phyloP scores from a whole-genome alignment of 2,797 vertebrate genomes.

The Lutjanus campechanus region DNA sequence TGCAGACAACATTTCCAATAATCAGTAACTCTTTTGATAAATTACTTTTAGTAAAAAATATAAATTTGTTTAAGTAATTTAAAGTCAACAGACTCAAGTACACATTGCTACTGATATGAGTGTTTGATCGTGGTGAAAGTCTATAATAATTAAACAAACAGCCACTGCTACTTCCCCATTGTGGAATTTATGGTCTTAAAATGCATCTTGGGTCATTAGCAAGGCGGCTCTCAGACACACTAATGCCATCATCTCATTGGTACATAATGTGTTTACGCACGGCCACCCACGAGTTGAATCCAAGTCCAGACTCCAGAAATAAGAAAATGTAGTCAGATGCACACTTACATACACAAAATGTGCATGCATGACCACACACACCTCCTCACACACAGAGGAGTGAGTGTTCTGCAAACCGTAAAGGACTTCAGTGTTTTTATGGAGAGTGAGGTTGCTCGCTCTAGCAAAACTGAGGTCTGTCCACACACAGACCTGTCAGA shows the following conservation, averaged over 20 bases:
- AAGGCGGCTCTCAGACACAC: neutral
- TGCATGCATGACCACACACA: conserved; percentile 10
- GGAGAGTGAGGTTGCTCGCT: conserved; percentile 17
- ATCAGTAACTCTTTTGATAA: neutral
- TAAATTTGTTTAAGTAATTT: neutral
- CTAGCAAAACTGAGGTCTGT: conserved; percentile 25
- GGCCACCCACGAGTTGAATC: conserved; percentile 10
- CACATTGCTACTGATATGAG: neutral
- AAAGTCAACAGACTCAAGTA: neutral
- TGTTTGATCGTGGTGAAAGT: neutral
- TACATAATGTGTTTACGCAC: conserved; percentile 31
- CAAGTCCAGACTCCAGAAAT: neutral
- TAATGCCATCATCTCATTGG: conserved; percentile 11
- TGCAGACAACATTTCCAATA: conserved; percentile 9
- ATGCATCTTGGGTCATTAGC: conserved; percentile 23
- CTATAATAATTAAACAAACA: neutral
- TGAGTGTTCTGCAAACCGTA: conserved; percentile 46
- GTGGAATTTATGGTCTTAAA: conserved; percentile 30
- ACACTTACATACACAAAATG: conserved; percentile 5
- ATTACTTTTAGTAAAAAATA: neutral
- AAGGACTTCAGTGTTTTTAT: conserved; percentile 46
- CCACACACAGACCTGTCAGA: neutral
- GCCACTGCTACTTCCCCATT: neutral
- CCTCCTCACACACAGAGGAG: conserved; percentile 11
- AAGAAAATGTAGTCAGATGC: neutral